A percentile compares a stretch with the other conserved stretches of the same genome.
Conservation (phyloP, 2,113 vertebrate genomes). For the Melanerpes aurifrons region DNA sequence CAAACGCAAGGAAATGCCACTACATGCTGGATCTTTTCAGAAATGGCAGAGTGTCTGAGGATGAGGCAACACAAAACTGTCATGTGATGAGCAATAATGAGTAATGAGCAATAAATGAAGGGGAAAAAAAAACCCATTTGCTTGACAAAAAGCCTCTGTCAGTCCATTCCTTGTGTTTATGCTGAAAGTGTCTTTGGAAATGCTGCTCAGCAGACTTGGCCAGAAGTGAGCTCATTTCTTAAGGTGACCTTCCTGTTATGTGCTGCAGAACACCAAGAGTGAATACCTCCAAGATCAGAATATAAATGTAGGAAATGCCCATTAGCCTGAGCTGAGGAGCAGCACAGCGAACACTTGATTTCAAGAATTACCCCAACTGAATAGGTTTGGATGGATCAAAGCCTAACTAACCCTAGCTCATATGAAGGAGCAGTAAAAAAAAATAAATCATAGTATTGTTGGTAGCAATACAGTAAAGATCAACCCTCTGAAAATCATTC, state of each 20-base stretch:
- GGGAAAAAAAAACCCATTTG: neutral
- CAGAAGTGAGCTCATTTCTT: conserved; percentile 50
- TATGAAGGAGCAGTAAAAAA: neutral
- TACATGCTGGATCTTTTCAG: no score
- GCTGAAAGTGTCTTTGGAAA: conserved; percentile 23
- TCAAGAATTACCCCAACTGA: neutral
- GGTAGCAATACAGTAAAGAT: neutral
- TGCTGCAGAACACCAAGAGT: neutral
- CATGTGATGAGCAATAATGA: neutral
- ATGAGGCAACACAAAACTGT: conserved; percentile 34
- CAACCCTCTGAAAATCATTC: neutral
- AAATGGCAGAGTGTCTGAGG: neutral
- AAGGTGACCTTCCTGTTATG: conserved; percentile 25
- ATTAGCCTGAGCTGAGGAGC: neutral
- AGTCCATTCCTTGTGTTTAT: conserved; percentile 19
- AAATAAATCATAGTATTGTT: neutral
- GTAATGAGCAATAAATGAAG: neutral
- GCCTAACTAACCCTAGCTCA: neutral
- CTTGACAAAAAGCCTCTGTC: neutral
- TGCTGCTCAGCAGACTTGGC: neutral
- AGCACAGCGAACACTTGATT: accelerated
- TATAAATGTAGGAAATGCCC: neutral
- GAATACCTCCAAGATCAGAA: neutral
- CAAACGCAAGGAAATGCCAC: no score
- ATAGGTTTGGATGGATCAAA: neutral